phyloP scores from a whole-genome alignment of 2,888 invertebrate species.

The Nipponacmea schrenckii region DNA sequence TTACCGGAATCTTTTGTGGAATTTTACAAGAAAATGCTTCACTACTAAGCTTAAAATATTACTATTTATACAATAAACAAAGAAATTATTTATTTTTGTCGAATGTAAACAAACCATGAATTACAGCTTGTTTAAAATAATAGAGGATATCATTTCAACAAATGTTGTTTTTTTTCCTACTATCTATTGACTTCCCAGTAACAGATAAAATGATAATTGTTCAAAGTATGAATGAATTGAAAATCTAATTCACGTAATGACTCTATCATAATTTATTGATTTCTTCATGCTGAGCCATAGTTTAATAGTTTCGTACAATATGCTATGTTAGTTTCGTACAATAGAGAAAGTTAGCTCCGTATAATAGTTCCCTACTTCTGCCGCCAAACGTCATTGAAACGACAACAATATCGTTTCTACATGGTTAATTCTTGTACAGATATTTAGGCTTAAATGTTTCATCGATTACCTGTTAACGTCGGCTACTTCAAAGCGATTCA shows the following conservation, averaged over 20 bases:
- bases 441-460: slow-evolving; percentile 6
- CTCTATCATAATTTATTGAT: neutral
- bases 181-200: neutral
- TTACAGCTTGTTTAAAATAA: too few relatives aligned
- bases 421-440: slow-evolving; percentile 4
- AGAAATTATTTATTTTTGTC: too few relatives aligned
- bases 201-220: neutral
- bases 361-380: neutral
- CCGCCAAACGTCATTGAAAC: neutral
- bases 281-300: neutral
- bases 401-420: neutral
- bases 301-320: too few relatives aligned
- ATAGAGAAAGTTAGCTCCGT: neutral
- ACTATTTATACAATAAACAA: too few relatives aligned
- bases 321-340: neutral
- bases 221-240: neutral
- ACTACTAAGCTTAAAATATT: too few relatives aligned
- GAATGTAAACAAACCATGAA: too few relatives aligned
- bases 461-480: slow-evolving; percentile 8
- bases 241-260: neutral
- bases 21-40: too few relatives aligned
- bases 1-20: too few relatives aligned
- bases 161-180: too few relatives aligned
- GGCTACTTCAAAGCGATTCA: slow-evolving; percentile 8
- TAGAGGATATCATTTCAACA: too few relatives aligned